Base-by-base conservation (phyloP, 2,888 invertebrate genomes). In the Sphaeridia pumilis region DNA sequence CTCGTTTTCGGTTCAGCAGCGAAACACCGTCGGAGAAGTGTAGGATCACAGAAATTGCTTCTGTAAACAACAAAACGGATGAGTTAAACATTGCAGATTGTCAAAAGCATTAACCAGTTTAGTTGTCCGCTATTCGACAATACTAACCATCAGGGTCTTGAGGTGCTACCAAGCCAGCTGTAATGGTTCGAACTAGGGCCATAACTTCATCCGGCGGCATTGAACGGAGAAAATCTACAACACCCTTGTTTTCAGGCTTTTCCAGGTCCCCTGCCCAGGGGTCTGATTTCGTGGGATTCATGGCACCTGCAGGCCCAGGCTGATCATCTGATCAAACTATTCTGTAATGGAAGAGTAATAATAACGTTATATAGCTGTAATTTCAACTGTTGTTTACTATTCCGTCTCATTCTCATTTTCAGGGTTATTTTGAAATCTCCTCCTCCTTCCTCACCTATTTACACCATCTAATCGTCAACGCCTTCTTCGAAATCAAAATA, bases 41-140 rank as follows among this genome's bases (percentile, higher is more conserved):
- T 2, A 74, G 66, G 31, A 80, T 72, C 1, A 72, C 71, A 47
- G 72, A 67, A 4, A 77, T 67, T 1, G 78, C 78, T 43, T 76
- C 79, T 79, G 62, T 25, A 72, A 70, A 53, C 12, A 17, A 17
- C 12, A 25, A 43, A 20, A 43, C 22, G 7, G 10, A 12, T 22
- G 20, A 46, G 35, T 21, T 21, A 36, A 20, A 42, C 28, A 17
- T 26, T 5, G 12, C 7, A 38, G 17, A 38, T 5, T n/a, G n/a
- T n/a, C n/a, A n/a, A 38, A 5, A 5, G 38, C 17, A 38, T 7
- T 17, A 5, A 5, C 17, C 20, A 17, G 12, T 5, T 12, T 38
- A 7, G 5, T 17, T 38, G 17, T 12, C 20, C 5, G 38, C 4
- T 7, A 38, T 38, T 7, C 38, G n/a, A n/a, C n/a, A 14, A 38